Evolutionary conservation across 2,888 invertebrate genomes (phyloP).

Genomic region (Thereva nobilitata): DNA sequence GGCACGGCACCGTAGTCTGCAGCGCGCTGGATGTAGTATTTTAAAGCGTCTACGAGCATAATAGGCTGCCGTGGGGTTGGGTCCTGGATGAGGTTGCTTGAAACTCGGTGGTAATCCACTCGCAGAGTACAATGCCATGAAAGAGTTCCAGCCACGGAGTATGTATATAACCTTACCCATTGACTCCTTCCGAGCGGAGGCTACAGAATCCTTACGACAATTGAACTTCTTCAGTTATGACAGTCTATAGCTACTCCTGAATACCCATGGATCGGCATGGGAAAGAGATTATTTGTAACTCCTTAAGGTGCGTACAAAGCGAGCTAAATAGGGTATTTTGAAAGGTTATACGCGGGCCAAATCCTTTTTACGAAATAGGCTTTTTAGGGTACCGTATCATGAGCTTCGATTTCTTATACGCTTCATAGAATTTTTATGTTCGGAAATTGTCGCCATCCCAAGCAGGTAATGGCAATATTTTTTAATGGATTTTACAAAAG

Average conservation of each 20-base stretch:
- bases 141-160: no score
- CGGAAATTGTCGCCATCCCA: background rate
- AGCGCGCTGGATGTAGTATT: no score
- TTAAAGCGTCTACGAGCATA: no score
- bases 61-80: background rate
- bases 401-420: background rate
- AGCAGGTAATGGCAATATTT: no score
- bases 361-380: background rate
- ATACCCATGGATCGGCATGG: conserved; percentile 1
- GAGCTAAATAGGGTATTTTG: conserved; percentile 8
- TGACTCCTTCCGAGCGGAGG: background rate
- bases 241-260: background rate
- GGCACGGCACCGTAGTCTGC: background rate
- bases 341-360: background rate
- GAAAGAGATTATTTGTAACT: conserved; percentile 17
- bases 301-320: conserved; percentile 5
- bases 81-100: no score
- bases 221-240: conserved; percentile 12
- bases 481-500: no score
- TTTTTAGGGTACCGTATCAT: background rate
- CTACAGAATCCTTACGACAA: conserved; percentile 14
- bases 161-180: background rate
- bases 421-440: conserved; percentile 5
- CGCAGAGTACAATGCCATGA: background rate
- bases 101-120: conserved; percentile 6